Percentiles rank a stretch among this genome's conserved stretches.
These are phyloP conservation scores for Pheosia tremula DNA, from an alignment of 2,888 invertebrate species.

Conservation along the genomic window DNA sequence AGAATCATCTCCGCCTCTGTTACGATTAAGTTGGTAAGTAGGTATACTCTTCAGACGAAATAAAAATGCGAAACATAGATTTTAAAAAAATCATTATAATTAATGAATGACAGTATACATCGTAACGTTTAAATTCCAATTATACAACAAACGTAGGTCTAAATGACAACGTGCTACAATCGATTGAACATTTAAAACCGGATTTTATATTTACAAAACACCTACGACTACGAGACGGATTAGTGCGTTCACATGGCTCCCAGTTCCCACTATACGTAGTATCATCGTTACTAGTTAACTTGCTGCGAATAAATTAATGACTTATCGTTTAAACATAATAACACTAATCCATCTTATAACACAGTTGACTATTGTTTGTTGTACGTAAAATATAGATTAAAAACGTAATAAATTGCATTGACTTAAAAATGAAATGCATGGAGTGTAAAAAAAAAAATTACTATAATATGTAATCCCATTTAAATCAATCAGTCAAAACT, in stretches of 20 bases:
- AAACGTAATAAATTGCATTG: slow-evolving; percentile 57
- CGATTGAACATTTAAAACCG: slow-evolving; percentile 33
- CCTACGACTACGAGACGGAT: slow-evolving; percentile 48
- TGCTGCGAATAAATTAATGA: slow-evolving; percentile 56
- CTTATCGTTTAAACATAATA: slow-evolving; percentile 35
- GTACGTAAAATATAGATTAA: slow-evolving; percentile 53
- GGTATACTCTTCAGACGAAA: slow-evolving; percentile 7
- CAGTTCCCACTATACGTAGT: slow-evolving; percentile 28
- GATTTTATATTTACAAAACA: slow-evolving; percentile 43
- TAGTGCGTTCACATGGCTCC: slow-evolving; percentile 32
- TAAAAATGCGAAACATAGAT: slow-evolving; percentile 41
- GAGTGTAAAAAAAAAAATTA: slow-evolving; percentile 58
- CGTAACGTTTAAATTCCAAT: slow-evolving; percentile 66
- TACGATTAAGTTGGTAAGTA: slow-evolving; percentile 8
- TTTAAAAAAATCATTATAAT: slow-evolving; percentile 67
- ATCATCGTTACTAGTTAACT: slow-evolving; percentile 26
- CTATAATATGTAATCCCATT: slow-evolving; percentile 62
- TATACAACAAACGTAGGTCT: slow-evolving; percentile 58
- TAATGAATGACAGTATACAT: slow-evolving; percentile 67
- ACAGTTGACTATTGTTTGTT: slow-evolving; percentile 62
- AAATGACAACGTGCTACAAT: slow-evolving; percentile 41
- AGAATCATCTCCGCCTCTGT: slow-evolving; percentile 35
- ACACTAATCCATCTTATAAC: slow-evolving; percentile 56
- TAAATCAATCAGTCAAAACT: slow-evolving; percentile 79
- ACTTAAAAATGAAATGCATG: slow-evolving; percentile 63